Conservation (phyloP, 2,113 vertebrate species). For the Paramisgurnus dabryanus region DNA sequence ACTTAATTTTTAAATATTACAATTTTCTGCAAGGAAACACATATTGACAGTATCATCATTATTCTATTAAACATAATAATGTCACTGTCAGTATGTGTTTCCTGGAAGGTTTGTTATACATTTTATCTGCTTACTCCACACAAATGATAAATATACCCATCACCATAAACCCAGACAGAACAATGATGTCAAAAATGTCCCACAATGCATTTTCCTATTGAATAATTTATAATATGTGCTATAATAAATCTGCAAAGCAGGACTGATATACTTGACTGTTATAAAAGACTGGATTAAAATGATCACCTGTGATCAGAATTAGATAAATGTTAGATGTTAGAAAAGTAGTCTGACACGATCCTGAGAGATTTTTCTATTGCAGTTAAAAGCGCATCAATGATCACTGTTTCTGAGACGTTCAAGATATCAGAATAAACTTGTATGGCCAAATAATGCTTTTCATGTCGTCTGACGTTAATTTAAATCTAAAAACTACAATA, state of each 20-base stretch:
- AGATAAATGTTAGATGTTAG: not conserved
- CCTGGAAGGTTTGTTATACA: not conserved
- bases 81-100: conserved; percentile 1
- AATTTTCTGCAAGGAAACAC: not conserved
- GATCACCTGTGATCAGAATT: not conserved
- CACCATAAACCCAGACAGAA: not conserved
- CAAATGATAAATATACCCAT: not conserved
- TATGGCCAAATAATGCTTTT: too few species aligned
- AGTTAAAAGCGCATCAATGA: not conserved
- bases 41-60: too few species aligned
- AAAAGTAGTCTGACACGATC: too few species aligned
- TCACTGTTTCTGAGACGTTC: not conserved
- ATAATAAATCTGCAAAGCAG: not conserved
- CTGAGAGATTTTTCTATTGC: not conserved
- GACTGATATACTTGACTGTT: not conserved
- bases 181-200: not conserved
- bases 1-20: not conserved
- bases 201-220: not conserved
- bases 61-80: not conserved
- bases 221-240: not conserved
- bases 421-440: too few species aligned
- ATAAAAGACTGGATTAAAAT: too few species aligned
- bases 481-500: not conserved
- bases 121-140: not conserved
- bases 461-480: too few species aligned